Percentiles rank a stretch among this genome's conserved stretches.
Conservation (phyloP, 2,797 vertebrate species). For the Scolopax bukidnonensis region DNA sequence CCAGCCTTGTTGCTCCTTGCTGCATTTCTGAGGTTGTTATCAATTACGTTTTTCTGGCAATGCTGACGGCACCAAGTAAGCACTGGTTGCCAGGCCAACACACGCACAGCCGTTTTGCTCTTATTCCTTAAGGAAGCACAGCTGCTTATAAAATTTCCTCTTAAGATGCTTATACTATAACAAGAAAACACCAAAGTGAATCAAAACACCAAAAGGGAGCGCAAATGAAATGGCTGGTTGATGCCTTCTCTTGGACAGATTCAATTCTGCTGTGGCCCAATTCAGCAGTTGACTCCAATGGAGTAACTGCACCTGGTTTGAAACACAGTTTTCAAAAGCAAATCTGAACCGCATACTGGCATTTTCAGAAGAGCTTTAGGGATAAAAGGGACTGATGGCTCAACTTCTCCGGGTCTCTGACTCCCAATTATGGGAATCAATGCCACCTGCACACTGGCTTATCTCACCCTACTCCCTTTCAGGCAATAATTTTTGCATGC, state of each 20-base stretch:
- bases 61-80: background rate
- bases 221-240: background rate
- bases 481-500: background rate
- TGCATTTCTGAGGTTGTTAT: background rate
- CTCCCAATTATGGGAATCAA: background rate
- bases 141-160: background rate
- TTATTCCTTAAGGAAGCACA: background rate
- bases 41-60: background rate
- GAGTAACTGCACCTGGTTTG: background rate
- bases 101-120: background rate
- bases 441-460: background rate
- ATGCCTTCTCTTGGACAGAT: background rate
- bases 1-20: background rate
- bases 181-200: background rate
- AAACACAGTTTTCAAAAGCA: rapidly evolving
- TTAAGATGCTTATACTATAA: background rate
- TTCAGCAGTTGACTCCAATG: background rate
- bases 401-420: background rate
- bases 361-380: background rate
- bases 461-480: background rate
- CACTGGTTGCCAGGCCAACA: slow-evolving; percentile 51
- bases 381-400: background rate
- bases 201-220: background rate
- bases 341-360: background rate
- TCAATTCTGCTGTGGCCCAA: rapidly evolving